Evolutionary conservation across 2,113 vertebrate species (phyloP).

Genomic region (Phalacrocorax carbo): DNA sequence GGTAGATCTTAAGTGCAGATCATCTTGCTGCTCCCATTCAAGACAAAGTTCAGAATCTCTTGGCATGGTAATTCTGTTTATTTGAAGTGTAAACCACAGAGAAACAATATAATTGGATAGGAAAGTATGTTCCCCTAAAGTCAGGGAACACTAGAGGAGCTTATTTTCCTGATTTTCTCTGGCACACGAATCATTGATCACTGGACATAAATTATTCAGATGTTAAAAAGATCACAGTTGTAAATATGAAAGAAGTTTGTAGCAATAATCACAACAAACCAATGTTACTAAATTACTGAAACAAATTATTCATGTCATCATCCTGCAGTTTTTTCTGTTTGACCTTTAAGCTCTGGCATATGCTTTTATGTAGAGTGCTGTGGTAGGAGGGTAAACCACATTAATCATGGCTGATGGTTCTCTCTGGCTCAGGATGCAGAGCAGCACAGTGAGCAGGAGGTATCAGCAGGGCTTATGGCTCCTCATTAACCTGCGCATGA

Average conservation of each 20-base stretch:
- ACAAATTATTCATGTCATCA: background rate
- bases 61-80: background rate
- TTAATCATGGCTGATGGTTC: background rate
- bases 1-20: background rate
- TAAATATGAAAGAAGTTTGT: constrained; percentile 17
- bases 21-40: background rate
- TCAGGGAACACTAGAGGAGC: background rate
- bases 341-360: constrained; percentile 7
- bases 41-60: background rate
- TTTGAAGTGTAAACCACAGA: background rate
- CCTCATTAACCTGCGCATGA: background rate
- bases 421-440: background rate
- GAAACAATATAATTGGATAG: background rate
- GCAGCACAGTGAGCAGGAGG: background rate
- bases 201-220: constrained; percentile 40
- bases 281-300: background rate
- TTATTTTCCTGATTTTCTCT: constrained; percentile 22
- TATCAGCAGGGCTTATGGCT: background rate
- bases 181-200: background rate
- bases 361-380: background rate
- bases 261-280: constrained; percentile 32
- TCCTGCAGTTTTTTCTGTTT: background rate
- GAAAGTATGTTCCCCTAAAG: background rate
- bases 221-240: constrained; percentile 11
- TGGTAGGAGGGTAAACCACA: background rate